Evolutionary conservation across 2,888 invertebrate genomes (phyloP), one percentile per base, ranked within the genome.

Genomic region (Latheticus oryzae): DNA sequence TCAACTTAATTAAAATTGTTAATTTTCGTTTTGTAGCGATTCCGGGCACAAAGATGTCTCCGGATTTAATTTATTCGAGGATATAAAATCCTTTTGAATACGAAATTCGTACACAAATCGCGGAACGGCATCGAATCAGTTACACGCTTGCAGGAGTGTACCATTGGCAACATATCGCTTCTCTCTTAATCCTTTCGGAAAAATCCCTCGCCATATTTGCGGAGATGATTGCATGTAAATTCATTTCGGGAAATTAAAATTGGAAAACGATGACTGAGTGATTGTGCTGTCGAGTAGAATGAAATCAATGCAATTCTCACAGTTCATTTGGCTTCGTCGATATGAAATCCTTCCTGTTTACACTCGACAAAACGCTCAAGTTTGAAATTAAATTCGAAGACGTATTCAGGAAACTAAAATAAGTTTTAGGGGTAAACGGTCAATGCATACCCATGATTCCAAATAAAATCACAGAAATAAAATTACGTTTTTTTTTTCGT

Each of bases 261-360:
- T 66, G 67, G 68, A 61, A 73, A 71, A 65, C 62, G 69, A 72
- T 71, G 73, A 72, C 69, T 68, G n/a, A 55, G 68, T 67, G 62
- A 70, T 64, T 66, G 68, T 64, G 61, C 51, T 32, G 9, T 64
- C 58, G 59, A 62, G 61, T 40, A 42, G 67, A 66, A 68, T 65
- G 59, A 53, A 67, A 66, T 68, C 68, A 67, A 66, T 73, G 73
- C 73, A 73, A 67, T 73, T 73, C 72, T 73, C 68, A 68, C 73
- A 64, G 69, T 71, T 72, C 72, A 74, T 73, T 74, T 71, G 62
- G 40, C 60, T 37, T 37, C 67, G 62, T 70, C 69, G 68, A 69
- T 71, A 72, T 69, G 65, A 65, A 70, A 69, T 69, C 59, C 51
- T 66, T 67, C 66, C 70, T 73, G 70, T 73, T 74, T 72, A 73